phyloP scores from a whole-genome alignment of 2,113 vertebrate species.

The Tylochromis polylepis region DNA sequence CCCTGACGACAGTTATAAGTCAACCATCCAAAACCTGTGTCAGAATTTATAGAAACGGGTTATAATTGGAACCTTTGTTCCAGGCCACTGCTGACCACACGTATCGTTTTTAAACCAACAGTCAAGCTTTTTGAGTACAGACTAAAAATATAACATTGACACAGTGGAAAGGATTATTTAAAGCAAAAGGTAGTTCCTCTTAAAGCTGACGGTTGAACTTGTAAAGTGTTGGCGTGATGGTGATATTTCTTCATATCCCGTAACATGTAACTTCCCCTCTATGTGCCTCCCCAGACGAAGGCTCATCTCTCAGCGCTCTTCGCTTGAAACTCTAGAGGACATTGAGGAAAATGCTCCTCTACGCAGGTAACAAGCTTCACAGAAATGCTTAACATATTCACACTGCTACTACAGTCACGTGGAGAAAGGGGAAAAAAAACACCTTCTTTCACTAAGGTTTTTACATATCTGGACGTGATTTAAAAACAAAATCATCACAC shows the following conservation, averaged over 20 bases:
- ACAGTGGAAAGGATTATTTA: neutral
- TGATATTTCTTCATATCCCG: neutral
- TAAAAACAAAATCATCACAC: neutral
- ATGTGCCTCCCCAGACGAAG: constrained; percentile 76
- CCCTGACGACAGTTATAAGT: neutral
- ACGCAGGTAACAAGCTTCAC: constrained; percentile 78
- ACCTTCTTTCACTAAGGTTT: neutral
- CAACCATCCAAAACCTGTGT: neutral
- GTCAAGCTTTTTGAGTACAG: neutral
- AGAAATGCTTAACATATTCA: neutral
- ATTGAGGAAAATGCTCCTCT: constrained; percentile 98
- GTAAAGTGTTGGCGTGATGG: neutral
- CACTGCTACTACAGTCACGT: neutral
- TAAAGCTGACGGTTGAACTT: neutral
- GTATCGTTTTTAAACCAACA: neutral
- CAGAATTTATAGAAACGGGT: neutral
- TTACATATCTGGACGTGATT: neutral
- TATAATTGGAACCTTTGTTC: neutral
- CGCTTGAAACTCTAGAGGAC: constrained; percentile 96
- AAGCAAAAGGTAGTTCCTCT: neutral
- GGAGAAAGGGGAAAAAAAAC: rapidly evolving
- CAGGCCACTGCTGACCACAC: neutral
- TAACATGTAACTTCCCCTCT: neutral
- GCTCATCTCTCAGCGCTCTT: constrained; percentile 96
- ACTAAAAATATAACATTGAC: neutral